Conservation (phyloP, 2,113 vertebrate species). For the Ictalurus furcatus region DNA sequence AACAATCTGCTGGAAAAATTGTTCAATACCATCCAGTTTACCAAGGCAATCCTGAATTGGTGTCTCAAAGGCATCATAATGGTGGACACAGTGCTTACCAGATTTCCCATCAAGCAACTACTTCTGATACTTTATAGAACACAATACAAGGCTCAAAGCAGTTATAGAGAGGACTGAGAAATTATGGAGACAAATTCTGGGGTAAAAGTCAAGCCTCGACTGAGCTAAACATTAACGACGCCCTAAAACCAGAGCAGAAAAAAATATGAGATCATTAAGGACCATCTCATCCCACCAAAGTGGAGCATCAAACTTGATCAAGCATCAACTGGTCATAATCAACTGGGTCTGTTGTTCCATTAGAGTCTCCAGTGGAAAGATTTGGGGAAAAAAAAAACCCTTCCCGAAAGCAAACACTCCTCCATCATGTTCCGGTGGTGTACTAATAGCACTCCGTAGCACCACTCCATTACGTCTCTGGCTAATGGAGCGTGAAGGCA, state of each 20-base stretch:
- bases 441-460: slow-evolving; percentile 13
- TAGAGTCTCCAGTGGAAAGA: background rate
- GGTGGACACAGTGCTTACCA: background rate
- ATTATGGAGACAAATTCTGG: background rate
- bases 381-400: background rate
- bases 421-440: slow-evolving; percentile 16
- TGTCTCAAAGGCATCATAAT: background rate
- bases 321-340: slow-evolving; percentile 15
- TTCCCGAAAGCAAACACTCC: background rate
- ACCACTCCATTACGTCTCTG: slow-evolving; percentile 58
- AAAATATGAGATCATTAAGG: background rate
- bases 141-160: background rate
- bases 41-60: background rate
- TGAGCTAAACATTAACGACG: background rate
- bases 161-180: background rate
- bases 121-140: background rate
- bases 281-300: background rate
- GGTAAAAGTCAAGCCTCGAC: slow-evolving; percentile 2
- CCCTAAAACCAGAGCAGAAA: background rate
- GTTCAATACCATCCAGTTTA: background rate
- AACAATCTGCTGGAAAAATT: slow-evolving; percentile 1
- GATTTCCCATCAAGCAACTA: background rate
- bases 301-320: slow-evolving; percentile 13
- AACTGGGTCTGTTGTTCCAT: background rate
- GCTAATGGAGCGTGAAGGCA: slow-evolving; percentile 69